Percentiles rank a stretch among this genome's conserved stretches.
Evolutionary conservation across 2,888 invertebrate genomes (phyloP).

Genomic region (Dione vanillae): DNA sequence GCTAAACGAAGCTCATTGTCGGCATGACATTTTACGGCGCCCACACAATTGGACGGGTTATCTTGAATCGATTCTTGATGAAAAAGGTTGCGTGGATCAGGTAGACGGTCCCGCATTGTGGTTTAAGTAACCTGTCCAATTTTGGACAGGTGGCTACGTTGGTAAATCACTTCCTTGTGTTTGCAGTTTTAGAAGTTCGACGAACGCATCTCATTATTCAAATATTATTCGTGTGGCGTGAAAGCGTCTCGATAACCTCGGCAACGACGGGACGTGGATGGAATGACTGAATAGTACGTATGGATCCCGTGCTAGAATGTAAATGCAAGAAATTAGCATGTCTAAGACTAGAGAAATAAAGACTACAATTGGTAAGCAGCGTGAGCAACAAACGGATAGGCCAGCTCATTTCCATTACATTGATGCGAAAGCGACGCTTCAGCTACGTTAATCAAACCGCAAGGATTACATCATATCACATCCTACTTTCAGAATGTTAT

Average conservation of each 20-base stretch:
- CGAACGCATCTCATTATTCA: slow-evolving; percentile 76
- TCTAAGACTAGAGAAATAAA: slow-evolving; percentile 48
- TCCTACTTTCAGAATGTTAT: slow-evolving; percentile 45
- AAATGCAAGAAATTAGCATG: slow-evolving; percentile 48
- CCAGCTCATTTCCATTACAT: slow-evolving; percentile 62
- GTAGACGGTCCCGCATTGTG: slow-evolving; percentile 72
- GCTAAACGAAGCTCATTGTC: slow-evolving; percentile 70
- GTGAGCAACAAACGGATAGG: slow-evolving; percentile 49
- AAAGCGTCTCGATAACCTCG: slow-evolving; percentile 79
- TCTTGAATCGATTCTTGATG: slow-evolving; percentile 44
- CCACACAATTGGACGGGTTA: slow-evolving; percentile 69
- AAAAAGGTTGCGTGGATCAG: slow-evolving; percentile 59
- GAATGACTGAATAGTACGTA: slow-evolving; percentile 66
- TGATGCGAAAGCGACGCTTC: slow-evolving; percentile 60
- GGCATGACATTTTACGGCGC: slow-evolving; percentile 66
- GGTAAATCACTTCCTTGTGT: slow-evolving; percentile 52
- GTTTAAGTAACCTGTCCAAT: slow-evolving; percentile 70
- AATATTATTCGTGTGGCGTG: slow-evolving; percentile 79
- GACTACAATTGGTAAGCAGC: neutral
- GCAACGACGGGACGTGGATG: slow-evolving; percentile 64
- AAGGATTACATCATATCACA: slow-evolving; percentile 55
- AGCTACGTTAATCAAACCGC: slow-evolving; percentile 59
- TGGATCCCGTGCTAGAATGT: slow-evolving; percentile 54
- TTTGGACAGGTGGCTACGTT: slow-evolving; percentile 68
- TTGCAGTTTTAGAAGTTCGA: slow-evolving; percentile 78